Conservation (phyloP, 2,113 vertebrate species). For the Leiothrix lutea region DNA sequence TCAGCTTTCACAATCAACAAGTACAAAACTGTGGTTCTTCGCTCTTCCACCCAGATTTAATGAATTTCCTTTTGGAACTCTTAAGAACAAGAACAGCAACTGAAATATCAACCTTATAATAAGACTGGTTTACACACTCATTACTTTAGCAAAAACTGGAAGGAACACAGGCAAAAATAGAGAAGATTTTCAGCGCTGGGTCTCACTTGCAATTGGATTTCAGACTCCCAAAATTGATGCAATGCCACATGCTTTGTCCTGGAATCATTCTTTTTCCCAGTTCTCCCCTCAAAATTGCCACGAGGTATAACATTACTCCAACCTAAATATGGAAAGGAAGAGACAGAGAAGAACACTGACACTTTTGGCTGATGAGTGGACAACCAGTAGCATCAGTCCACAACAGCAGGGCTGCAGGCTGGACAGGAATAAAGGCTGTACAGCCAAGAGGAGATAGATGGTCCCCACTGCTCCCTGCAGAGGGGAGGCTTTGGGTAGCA, state of each 20-base stretch:
- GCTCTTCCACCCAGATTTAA: not conserved
- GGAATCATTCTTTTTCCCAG: not conserved
- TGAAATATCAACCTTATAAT: not conserved
- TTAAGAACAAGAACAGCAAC: not conserved
- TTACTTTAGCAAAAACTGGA: not conserved
- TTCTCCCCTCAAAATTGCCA: not conserved
- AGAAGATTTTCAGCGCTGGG: not conserved
- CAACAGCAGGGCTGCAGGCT: not conserved
- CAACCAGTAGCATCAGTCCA: not conserved
- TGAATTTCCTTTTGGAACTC: not conserved
- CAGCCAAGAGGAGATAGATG: not conserved
- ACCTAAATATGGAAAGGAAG: not conserved
- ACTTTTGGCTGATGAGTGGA: not conserved
- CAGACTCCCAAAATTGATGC: not conserved
- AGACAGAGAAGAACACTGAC: not conserved
- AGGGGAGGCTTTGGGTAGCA: not conserved
- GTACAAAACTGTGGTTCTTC: not conserved
- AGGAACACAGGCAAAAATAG: not conserved
- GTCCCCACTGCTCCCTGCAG: accelerated
- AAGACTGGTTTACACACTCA: not conserved
- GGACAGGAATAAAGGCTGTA: not conserved
- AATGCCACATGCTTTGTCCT: not conserved
- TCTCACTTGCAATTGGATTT: not conserved
- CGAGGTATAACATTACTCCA: not conserved
- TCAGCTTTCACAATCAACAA: not conserved